Conservation (phyloP, 2,888 invertebrate genomes). For the Quadriops clusia region DNA sequence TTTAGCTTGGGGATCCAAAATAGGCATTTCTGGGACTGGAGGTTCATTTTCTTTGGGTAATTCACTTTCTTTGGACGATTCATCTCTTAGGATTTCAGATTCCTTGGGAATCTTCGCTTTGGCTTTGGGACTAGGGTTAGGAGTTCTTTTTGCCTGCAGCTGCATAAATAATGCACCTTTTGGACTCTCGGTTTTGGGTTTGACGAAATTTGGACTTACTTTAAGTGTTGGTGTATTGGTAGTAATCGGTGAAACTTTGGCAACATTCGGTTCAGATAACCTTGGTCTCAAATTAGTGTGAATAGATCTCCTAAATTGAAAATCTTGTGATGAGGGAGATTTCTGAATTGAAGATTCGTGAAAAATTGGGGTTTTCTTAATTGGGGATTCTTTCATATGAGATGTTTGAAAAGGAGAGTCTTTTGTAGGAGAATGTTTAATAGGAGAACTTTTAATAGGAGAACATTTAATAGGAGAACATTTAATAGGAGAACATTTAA, state of each 20-base stretch:
- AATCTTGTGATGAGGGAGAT: too few relatives aligned
- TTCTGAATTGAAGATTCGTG: too few relatives aligned
- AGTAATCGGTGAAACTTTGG: slow-evolving; percentile 8
- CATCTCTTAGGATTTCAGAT: slow-evolving; percentile 4
- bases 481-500: too few relatives aligned
- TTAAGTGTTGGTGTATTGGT: slow-evolving; percentile 40
- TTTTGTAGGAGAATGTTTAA: too few relatives aligned
- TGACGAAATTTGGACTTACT: slow-evolving; percentile 46
- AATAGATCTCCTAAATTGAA: too few relatives aligned
- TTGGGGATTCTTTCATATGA: too few relatives aligned
- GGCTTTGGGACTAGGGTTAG: slow-evolving; percentile 7
- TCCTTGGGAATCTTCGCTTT: slow-evolving; percentile 10
- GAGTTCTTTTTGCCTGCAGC: slow-evolving; percentile 31
- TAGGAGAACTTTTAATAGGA: too few relatives aligned
- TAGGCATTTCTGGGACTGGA: slow-evolving; percentile 31
- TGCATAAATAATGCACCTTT: slow-evolving; percentile 32
- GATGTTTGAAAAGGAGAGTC: too few relatives aligned
- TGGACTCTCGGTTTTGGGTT: slow-evolving; percentile 29
- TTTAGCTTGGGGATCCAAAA: slow-evolving; percentile 25
- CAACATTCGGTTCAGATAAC: background rate
- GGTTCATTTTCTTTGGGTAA: slow-evolving; percentile 1
- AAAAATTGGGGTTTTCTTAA: too few relatives aligned
- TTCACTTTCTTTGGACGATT: slow-evolving; percentile 4
- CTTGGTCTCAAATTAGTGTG: too few relatives aligned
- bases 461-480: too few relatives aligned